Evolutionary conservation across 2,888 invertebrate species (phyloP), one percentile per base, ranked within the genome.

Genomic region (Hypena proboscidalis): DNA sequence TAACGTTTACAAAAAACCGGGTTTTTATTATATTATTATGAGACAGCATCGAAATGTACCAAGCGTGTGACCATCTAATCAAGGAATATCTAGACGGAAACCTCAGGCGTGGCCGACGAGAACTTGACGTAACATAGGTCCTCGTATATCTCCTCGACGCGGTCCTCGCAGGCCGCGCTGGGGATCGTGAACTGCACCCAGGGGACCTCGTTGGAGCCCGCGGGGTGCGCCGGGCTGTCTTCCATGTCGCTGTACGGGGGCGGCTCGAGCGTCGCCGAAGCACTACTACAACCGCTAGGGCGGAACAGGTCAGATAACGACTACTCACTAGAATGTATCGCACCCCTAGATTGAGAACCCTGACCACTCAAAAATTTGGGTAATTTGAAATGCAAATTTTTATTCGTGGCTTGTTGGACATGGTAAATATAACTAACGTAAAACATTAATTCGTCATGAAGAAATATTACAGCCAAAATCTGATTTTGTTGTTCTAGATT

Each of bases 51-150:
- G 45, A 30, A 39, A 54, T 58, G 46, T 54, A 62, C 62, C 66
- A 62, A 66, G 50, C 62, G 54, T 41, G 46, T 4, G 2, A 20
- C 43, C 37, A 32, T 37, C 4, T 7, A 31, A 25, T 8, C 6
- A 25, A 19, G 0, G 22, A 40, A 43, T 32, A 32, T 33, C 37
- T 19, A 33, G 51, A 42, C 39, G 20, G 73, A 76, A 83, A 95
- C 95, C 95, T 95, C 95, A 60, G 94, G 93, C 79, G 91, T 87
- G 61, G 92, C 85, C 66, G 94, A 93, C 60, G 95, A 92, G 86
- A 96, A 95, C 77, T 95, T 96, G 77, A 96, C 95, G 85, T 96
- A 97, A 92, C 96, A 96, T 67, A 97, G 93, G 85, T 97, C 96
- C 87, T 96, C 97, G 83, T 97, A 97, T 73, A 96, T 95, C 87